Evolutionary conservation across 2,888 invertebrate species (phyloP), one percentile per base, ranked within the genome.

Genomic region (Labia minor): DNA sequence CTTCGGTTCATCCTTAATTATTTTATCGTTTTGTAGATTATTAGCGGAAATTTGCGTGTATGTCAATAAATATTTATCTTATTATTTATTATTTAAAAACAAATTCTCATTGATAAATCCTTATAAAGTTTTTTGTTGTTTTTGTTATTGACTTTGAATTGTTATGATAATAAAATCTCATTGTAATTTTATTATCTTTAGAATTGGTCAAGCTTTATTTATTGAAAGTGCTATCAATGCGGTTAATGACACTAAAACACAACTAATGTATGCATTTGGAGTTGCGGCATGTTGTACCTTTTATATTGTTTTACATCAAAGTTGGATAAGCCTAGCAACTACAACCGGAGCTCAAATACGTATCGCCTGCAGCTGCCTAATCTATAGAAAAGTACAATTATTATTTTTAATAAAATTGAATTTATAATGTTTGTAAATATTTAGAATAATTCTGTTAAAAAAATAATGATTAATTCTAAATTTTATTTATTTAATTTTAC

Each of bases 131-230:
- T n/a, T n/a, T n/a, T n/a, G n/a, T n/a, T n/a, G n/a, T n/a, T n/a
- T n/a, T n/a, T n/a, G n/a, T n/a, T n/a, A n/a, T n/a, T n/a, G n/a
- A n/a, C n/a, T n/a, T n/a, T n/a, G n/a, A n/a, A n/a, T n/a, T n/a
- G n/a, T n/a, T n/a, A n/a, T n/a, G n/a, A n/a, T n/a, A n/a, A n/a
- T n/a, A n/a, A n/a, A n/a, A n/a, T n/a, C n/a, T n/a, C n/a, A n/a
- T n/a, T n/a, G n/a, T 19, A 6, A n/a, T 26, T 26, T 26, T 26
- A 3, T 26, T 26, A 26, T 26, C 65, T 68, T 1, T 26, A 68
- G 68, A 6, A 66, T 65, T 1, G 66, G 68, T 6, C 68, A 68
- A 64, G 68, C 68, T 10, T 4, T 68, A 10, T 37, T 68, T 1
- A 20, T 68, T 1, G 68, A 65, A 11, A 14, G 37, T 3, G 14